These are phyloP conservation scores for Ormyrus thymus DNA, from an alignment of 2,888 invertebrate genomes.

Conservation along the genomic window DNA sequence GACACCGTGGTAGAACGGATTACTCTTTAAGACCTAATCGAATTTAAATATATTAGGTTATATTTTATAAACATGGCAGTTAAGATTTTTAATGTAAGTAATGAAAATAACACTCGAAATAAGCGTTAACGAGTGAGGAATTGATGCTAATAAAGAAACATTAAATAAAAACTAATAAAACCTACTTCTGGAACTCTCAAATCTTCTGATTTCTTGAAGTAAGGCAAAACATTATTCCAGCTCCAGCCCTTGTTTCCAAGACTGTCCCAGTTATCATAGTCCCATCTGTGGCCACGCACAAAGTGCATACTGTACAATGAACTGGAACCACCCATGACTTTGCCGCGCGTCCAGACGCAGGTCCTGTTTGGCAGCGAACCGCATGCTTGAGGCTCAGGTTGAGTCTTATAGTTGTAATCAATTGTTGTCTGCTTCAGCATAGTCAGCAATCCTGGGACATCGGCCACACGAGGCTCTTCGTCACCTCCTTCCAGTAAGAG, in stretches of 20 bases:
- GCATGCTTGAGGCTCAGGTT: conserved; percentile 2
- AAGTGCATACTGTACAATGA: conserved; percentile 3
- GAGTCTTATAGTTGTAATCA: conserved; percentile 8
- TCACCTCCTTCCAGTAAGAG: conserved; percentile 12
- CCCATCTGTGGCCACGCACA: background rate
- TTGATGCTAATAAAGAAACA: too few species aligned
- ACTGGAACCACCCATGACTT: conserved; percentile 10
- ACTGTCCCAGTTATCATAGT: conserved; percentile 48
- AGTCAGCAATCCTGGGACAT: background rate
- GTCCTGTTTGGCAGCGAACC: background rate
- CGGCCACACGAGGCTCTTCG: conserved; percentile 51
- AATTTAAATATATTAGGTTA: too few species aligned
- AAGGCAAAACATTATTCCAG: conserved; percentile 1
- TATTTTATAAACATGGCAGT: too few species aligned
- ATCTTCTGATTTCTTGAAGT: conserved; percentile 14
- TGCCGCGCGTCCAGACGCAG: conserved; percentile 27
- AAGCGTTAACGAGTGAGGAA: too few species aligned
- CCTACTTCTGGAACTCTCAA: too few species aligned
- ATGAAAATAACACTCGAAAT: too few species aligned
- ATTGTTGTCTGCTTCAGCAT: background rate
- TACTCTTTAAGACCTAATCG: too few species aligned
- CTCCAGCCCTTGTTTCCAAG: conserved; percentile 6
- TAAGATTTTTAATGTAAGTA: too few species aligned
- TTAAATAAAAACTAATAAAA: too few species aligned
- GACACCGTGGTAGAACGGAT: conserved; percentile 76